Evolutionary conservation across 2,797 vertebrate genomes (phyloP).

Genomic region (Gambelia wislizenii): DNA sequence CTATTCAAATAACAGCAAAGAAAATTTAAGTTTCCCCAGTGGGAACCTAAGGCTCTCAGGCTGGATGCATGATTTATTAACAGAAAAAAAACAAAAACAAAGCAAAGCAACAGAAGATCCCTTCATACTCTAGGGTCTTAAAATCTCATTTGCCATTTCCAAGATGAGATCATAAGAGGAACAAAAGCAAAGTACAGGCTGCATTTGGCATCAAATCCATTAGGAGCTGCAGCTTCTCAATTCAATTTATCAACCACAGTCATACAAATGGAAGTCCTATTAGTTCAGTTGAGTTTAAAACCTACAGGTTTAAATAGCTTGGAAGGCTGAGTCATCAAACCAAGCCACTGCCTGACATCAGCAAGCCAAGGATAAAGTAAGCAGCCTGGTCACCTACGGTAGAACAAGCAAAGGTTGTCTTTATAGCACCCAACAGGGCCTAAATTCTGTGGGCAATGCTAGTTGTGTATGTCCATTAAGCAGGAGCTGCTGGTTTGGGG

Average conservation of each 20-base stretch:
- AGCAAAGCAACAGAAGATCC: conserved; percentile 34
- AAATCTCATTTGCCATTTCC: neutral
- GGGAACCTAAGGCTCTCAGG: conserved; percentile 49
- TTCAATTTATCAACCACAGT: neutral
- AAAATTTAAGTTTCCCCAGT: conserved; percentile 34
- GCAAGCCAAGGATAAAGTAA: too few relatives aligned
- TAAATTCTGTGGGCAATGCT: neutral
- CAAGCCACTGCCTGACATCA: too few relatives aligned
- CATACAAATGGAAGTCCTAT: neutral
- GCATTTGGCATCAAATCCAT: conserved; percentile 31
- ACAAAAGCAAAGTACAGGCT: neutral
- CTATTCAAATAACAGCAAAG: conserved; percentile 33
- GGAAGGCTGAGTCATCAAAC: too few relatives aligned
- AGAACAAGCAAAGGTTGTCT: neutral
- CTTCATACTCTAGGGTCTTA: conserved; percentile 26
- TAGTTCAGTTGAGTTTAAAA: neutral
- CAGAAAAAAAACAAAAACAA: conserved; percentile 44
- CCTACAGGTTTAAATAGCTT: too few relatives aligned
- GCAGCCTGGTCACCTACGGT: neutral
- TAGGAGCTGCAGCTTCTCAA: neutral
- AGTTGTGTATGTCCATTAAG: neutral
- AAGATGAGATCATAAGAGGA: conserved; percentile 54
- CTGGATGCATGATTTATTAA: conserved; percentile 21
- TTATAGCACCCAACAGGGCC: neutral
- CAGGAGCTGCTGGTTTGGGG: neutral